phyloP scores from a whole-genome alignment of 92 coral and sea anemone species.

The Bergia sp. region DNA sequence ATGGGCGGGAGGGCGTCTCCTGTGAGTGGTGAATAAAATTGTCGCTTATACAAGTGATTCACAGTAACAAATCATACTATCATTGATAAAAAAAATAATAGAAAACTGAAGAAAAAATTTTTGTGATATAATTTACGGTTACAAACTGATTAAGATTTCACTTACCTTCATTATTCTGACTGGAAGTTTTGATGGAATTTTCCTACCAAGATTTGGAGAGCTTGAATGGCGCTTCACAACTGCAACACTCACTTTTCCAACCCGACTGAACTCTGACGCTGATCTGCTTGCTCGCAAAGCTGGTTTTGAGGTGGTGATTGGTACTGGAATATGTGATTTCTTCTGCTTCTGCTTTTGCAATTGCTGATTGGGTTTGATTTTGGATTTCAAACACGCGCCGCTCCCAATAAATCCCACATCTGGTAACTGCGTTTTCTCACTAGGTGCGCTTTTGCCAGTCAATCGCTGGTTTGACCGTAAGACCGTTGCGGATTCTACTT shows the following conservation, averaged over 20 bases:
- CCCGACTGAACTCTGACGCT: neutral
- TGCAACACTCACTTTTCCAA: neutral
- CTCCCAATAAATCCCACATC: no score
- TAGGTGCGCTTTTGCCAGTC: neutral
- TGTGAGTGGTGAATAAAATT: no score
- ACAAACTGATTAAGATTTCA: neutral
- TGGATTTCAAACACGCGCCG: neutral
- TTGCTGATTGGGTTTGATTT: neutral
- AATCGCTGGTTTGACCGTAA: neutral
- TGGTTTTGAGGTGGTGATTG: neutral
- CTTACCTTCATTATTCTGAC: neutral
- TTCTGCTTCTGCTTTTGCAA: neutral
- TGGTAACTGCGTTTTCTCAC: neutral
- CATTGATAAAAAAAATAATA: no score
- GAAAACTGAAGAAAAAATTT: neutral
- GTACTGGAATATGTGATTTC: slow-evolving; percentile 13
- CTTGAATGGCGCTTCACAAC: slow-evolving; percentile 6
- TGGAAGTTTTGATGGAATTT: slow-evolving; percentile 22
- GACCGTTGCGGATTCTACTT: neutral
- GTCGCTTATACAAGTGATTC: no score
- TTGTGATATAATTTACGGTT: no score
- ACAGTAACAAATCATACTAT: no score
- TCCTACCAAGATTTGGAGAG: neutral
- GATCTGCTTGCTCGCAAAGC: slow-evolving; percentile 13
- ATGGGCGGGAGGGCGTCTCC: no score